phyloP scores from a whole-genome alignment of 2,113 vertebrate species.

The Argyrosomus japonicus region DNA sequence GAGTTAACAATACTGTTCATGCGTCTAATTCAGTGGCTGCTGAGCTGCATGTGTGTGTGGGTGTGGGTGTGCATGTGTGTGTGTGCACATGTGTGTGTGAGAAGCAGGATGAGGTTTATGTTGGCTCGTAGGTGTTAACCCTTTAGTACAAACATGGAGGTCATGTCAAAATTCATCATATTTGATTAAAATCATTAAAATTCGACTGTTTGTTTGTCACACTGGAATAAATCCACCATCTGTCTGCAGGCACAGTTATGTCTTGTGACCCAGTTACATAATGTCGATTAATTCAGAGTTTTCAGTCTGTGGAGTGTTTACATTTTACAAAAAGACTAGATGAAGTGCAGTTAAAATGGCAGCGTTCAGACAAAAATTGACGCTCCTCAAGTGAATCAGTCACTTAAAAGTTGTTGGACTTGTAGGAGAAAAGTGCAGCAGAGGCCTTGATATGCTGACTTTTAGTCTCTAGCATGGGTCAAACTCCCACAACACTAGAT shows the following conservation, averaged over 20 bases:
- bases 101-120: constrained; percentile 37
- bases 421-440: neutral
- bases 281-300: constrained; percentile 21
- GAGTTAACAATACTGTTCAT: constrained; percentile 73
- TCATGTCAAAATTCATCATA: constrained; percentile 28
- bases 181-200: neutral
- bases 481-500: neutral
- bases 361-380: constrained; percentile 10
- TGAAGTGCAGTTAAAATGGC: constrained; percentile 50
- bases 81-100: constrained; percentile 32
- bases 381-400: neutral
- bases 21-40: constrained; percentile 65
- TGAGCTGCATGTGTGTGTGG: constrained; percentile 47
- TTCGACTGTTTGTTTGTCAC: neutral
- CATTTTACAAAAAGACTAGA: neutral
- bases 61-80: constrained; percentile 30
- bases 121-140: constrained; percentile 58
- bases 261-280: constrained; percentile 43
- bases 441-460: neutral
- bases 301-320: constrained; percentile 5
- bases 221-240: constrained; percentile 14
- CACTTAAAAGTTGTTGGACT: neutral
- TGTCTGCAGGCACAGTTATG: constrained; percentile 34
- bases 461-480: neutral
- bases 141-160: constrained; percentile 44